Evolutionary conservation across 2,888 invertebrate genomes (phyloP), one percentile per base, ranked within the genome.

Genomic region (Mythimna vitellina): DNA sequence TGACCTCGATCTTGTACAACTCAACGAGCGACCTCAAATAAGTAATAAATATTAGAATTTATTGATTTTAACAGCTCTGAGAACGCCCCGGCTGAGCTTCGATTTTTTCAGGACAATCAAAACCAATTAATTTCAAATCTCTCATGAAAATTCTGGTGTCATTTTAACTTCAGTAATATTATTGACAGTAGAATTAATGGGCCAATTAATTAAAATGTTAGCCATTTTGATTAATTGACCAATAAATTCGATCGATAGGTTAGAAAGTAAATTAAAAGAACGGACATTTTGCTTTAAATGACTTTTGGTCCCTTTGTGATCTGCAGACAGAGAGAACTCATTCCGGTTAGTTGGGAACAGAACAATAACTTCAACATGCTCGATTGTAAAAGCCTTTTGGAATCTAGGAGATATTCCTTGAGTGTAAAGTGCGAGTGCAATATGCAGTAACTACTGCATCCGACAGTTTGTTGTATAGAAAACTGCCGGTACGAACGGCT

Each of bases 381-480:
- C 35, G 25, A 58, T 38, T 29, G 32, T 12, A 65, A 46, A 58
- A 78, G 51, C 25, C 42, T n/a, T 17, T 79, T 42, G n/a, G 42
- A 53, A 67, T 56, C 60, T 53, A 53, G 38, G 14, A 53, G 61
- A 70, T 68, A 61, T 70, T 70, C 64, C 49, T 54, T 35, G 62
- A 75, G 61, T 65, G 63, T 68, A 63, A 73, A 81, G 75, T 77
- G 80, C 46, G 71, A 74, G 65, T 54, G 80, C 87, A 88, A 88
- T 88, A 87, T 86, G 86, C 82, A 87, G 81, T 88, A 86, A 88
- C 81, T 86, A 88, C 73, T 85, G 82, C 69, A 49, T 73, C 60
- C 65, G 86, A 82, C 85, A 85, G 80, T 81, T 76, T 72, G 75
- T 58, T 78, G 73, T 69, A 85, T 85, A 76, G 85, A 79, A 84